Percentiles rank a stretch among this genome's conserved stretches.
Evolutionary conservation across 2,797 vertebrate species (phyloP).

Genomic region (Poeciliopsis gracilis): DNA sequence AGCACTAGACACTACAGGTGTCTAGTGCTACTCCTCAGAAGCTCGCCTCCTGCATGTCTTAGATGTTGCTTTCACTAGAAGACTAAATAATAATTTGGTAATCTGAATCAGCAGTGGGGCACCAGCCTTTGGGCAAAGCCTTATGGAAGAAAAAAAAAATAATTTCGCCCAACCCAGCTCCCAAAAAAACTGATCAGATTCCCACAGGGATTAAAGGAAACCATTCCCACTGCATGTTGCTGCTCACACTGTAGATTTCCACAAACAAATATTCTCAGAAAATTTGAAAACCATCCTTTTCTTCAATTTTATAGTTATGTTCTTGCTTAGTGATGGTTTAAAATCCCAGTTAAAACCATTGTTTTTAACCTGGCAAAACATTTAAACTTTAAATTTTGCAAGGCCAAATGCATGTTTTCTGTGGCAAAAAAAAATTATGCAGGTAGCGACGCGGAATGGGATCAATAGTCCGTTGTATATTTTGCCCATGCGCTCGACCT

Average conservation of each 20-base stretch:
- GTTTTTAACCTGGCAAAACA: not conserved
- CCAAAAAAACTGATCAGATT: not conserved
- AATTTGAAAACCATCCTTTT: not conserved
- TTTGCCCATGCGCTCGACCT: slow-evolving; percentile 75
- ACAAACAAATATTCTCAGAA: not conserved
- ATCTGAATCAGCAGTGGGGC: not conserved
- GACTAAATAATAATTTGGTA: not conserved
- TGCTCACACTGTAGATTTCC: not conserved
- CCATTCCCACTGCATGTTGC: not conserved
- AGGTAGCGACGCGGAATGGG: slow-evolving; percentile 57
- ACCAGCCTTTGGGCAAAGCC: not conserved
- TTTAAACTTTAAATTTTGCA: not conserved
- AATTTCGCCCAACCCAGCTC: not conserved
- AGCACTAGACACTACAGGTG: not conserved
- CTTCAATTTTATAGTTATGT: not conserved
- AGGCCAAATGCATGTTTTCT: slow-evolving; percentile 28
- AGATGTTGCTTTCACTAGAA: not conserved
- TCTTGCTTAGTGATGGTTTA: not conserved
- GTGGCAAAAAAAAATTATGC: slow-evolving; percentile 58
- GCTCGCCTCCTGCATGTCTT: not conserved
- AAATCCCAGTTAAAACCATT: not conserved
- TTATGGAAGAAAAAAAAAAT: no score
- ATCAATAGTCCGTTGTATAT: slow-evolving; percentile 76
- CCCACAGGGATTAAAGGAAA: not conserved
- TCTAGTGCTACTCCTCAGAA: not conserved